These are phyloP conservation scores for human DNA, from an alignment of 2,113 vertebrate genomes.

Conservation along the genomic window GRCh38 chr3:1409001-1409500, in stretches of 20 bases:
- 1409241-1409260: not conserved
- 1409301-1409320: slow-evolving; percentile 19
- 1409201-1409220: not conserved
- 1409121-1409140: slow-evolving; percentile 15
- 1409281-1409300: slow-evolving; percentile 21
- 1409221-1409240: not conserved
- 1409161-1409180: slow-evolving; percentile 29
- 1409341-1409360: not conserved
- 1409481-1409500: not conserved
- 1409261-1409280: slow-evolving; percentile 24
- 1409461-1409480: not conserved
- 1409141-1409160: slow-evolving; percentile 51
- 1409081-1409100: not conserved
- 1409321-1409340: not conserved
- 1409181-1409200: slow-evolving; percentile 22
- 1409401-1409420: not conserved
- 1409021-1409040: not conserved
- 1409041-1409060: not conserved
- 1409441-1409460: not conserved
- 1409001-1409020: not conserved
- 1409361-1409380: slow-evolving; percentile 3
- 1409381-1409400: not conserved
- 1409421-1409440: not conserved
- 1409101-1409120: slow-evolving; percentile 41
- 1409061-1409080: not conserved